phyloP scores from a whole-genome alignment of 2,888 invertebrate species.

The Crematogaster levior region DNA sequence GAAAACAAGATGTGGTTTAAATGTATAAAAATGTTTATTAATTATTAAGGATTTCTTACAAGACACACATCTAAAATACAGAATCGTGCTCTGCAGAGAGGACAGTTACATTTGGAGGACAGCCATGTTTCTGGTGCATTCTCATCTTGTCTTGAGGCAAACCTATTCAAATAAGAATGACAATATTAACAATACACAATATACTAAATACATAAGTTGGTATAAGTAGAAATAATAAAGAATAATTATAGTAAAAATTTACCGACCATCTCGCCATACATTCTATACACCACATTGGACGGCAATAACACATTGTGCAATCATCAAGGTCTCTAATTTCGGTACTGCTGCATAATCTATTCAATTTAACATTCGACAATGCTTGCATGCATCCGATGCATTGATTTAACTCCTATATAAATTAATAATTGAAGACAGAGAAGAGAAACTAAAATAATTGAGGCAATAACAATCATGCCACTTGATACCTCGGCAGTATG shows the following conservation, averaged over 20 bases:
- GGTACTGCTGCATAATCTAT: slow-evolving; percentile 89
- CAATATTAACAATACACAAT: slow-evolving; percentile 34
- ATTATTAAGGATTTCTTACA: slow-evolving; percentile 65
- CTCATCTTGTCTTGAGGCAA: slow-evolving; percentile 93
- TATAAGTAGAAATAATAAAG: slow-evolving; percentile 35
- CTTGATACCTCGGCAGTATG: slow-evolving; percentile 87
- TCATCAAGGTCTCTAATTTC: slow-evolving; percentile 84
- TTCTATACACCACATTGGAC: slow-evolving; percentile 95
- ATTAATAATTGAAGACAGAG: slow-evolving; percentile 12
- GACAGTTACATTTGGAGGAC: slow-evolving; percentile 93
- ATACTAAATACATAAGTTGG: slow-evolving; percentile 12
- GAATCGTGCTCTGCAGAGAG: slow-evolving; percentile 94
- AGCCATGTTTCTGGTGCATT: slow-evolving; percentile 92
- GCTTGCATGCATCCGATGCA: slow-evolving; percentile 96
- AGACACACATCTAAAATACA: slow-evolving; percentile 92
- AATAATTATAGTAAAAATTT: slow-evolving; percentile 16
- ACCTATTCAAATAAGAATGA: slow-evolving; percentile 86
- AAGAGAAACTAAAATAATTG: not conserved
- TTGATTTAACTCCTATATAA: slow-evolving; percentile 90
- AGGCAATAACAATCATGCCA: not conserved
- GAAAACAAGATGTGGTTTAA: too few species aligned
- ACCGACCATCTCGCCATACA: slow-evolving; percentile 93
- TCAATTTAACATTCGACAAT: slow-evolving; percentile 92
- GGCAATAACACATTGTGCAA: slow-evolving; percentile 90
- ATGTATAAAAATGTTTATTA: too few species aligned